phyloP scores from a whole-genome alignment of 2,113 vertebrate genomes.

The Corvus hawaiiensis region DNA sequence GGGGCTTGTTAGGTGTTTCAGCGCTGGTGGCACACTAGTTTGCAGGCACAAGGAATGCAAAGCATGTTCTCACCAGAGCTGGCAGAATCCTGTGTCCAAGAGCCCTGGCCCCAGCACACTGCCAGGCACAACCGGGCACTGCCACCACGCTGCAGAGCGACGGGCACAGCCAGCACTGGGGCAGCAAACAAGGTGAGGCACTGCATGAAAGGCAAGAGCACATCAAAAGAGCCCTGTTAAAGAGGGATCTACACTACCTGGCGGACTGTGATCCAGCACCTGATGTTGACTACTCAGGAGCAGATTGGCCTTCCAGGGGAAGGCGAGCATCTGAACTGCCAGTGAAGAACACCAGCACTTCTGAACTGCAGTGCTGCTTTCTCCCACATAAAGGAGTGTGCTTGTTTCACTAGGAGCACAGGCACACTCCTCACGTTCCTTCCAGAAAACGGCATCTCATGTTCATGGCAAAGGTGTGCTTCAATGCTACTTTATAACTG shows the following conservation, averaged over 20 bases:
- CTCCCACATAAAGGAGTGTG: fast-evolving
- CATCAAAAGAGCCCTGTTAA: neutral
- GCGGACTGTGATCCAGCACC: neutral
- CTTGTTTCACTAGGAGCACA: fast-evolving
- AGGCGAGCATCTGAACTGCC: neutral
- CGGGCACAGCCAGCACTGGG: fast-evolving
- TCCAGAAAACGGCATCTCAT: neutral
- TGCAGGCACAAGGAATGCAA: neutral
- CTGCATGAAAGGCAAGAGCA: neutral
- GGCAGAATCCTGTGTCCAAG: neutral
- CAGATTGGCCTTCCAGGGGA: neutral
- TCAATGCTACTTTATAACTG: fast-evolving
- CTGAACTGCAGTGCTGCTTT: fast-evolving
- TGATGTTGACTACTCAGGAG: neutral
- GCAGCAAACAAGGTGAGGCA: neutral
- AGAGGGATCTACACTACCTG: neutral
- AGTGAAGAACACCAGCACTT: neutral
- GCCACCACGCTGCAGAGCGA: neutral
- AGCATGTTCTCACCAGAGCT: neutral
- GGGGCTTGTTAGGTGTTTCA: neutral
- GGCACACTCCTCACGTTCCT: fast-evolving
- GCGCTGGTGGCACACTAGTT: fast-evolving
- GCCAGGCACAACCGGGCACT: neutral
- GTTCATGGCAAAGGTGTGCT: fast-evolving
- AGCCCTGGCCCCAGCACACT: fast-evolving